Percentiles rank a stretch among this genome's conserved stretches.
Evolutionary conservation across 2,113 vertebrate genomes (phyloP).

Genomic region (Chloroceryle aenea): DNA sequence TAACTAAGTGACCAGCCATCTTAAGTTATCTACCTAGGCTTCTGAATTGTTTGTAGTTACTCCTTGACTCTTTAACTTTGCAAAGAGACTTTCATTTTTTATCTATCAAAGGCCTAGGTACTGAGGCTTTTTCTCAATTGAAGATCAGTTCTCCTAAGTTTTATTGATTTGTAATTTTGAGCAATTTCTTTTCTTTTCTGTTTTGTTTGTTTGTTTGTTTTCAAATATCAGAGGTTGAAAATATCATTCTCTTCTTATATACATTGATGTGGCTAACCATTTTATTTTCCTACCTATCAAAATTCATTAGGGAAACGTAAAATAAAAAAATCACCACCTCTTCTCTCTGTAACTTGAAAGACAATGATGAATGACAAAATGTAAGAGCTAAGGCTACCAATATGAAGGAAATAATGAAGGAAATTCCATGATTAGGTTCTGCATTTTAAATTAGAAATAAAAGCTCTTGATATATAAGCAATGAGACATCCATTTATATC

Average conservation of each 20-base stretch:
- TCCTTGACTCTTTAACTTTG: neutral
- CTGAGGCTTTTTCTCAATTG: neutral
- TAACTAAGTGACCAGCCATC: neutral
- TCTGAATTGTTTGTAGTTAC: neutral
- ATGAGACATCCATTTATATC: slow-evolving; percentile 51
- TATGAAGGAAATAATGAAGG: slow-evolving; percentile 38
- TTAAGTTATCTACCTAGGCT: neutral
- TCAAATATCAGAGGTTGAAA: neutral
- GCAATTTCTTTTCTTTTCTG: neutral
- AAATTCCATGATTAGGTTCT: slow-evolving; percentile 57
- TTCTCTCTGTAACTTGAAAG: slow-evolving; percentile 64
- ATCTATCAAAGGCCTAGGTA: neutral
- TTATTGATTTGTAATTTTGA: neutral
- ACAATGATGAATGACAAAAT: slow-evolving; percentile 66
- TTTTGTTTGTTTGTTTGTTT: neutral
- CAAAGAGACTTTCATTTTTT: neutral
- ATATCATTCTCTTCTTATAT: neutral
- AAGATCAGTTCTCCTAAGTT: neutral
- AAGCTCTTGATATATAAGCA: slow-evolving; percentile 61
- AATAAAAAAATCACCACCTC: neutral
- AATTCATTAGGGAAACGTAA: slow-evolving; percentile 57
- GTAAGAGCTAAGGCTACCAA: slow-evolving; percentile 49
- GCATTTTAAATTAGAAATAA: slow-evolving; percentile 71
- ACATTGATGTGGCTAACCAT: neutral
- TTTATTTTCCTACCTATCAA: slow-evolving; percentile 17